phyloP scores from a whole-genome alignment of 2,797 vertebrate species.

The Gymnodraco acuticeps region DNA sequence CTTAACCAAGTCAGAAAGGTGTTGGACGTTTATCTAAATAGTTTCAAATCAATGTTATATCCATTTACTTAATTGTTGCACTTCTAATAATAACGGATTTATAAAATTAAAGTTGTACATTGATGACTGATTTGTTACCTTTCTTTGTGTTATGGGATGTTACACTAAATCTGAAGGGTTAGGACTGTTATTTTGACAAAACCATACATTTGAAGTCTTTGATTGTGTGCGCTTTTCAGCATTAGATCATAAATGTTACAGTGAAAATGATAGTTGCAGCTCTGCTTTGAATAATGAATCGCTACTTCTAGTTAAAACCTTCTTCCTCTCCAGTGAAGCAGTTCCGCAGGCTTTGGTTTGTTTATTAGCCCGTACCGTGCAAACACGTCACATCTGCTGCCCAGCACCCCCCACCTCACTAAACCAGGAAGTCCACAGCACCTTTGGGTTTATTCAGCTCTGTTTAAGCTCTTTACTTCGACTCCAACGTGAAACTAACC shows the following conservation, averaged over 20 bases:
- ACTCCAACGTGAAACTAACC: neutral
- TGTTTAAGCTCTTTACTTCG: neutral
- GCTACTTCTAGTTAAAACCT: neutral
- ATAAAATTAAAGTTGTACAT: neutral
- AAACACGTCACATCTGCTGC: slow-evolving; percentile 56
- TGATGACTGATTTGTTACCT: neutral
- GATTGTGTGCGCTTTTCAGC: neutral
- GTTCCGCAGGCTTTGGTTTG: slow-evolving; percentile 16
- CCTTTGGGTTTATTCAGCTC: slow-evolving; percentile 19
- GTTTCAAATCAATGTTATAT: neutral
- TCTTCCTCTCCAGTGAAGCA: neutral
- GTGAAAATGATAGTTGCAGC: neutral
- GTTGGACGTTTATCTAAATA: neutral
- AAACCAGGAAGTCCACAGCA: slow-evolving; percentile 9
- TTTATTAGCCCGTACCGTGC: slow-evolving; percentile 35
- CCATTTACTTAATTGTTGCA: neutral
- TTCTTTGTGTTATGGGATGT: neutral
- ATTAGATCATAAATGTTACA: too few relatives aligned
- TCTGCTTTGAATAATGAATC: neutral
- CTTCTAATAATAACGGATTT: neutral
- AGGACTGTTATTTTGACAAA: neutral
- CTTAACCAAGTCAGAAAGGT: neutral
- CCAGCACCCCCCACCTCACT: neutral
- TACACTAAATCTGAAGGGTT: neutral
- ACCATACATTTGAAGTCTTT: neutral